These are phyloP conservation scores for Corythornis leucogaster DNA, from an alignment of 2,797 vertebrate genomes.

Conservation along the genomic window DNA sequence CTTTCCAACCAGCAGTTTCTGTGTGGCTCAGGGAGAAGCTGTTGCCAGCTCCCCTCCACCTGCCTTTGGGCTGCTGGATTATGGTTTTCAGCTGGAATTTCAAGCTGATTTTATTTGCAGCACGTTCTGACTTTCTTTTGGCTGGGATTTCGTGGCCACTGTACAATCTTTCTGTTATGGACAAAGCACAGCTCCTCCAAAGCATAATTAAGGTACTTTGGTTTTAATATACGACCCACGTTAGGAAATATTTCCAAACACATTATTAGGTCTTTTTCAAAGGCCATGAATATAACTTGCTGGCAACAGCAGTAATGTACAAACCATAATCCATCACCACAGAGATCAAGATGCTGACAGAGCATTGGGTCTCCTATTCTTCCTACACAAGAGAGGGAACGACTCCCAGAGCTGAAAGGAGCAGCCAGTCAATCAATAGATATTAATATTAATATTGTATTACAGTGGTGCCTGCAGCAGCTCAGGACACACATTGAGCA, in stretches of 20 bases:
- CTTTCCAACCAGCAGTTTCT: background rate
- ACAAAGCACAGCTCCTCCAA: conserved; percentile 31
- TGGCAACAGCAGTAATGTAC: conserved; percentile 5
- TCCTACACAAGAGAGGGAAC: background rate
- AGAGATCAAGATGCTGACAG: conserved; percentile 29
- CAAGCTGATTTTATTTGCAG: background rate
- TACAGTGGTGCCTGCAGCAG: background rate
- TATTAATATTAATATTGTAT: conserved; percentile 21
- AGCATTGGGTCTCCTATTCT: background rate
- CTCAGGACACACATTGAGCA: background rate
- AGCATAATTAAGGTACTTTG: conserved; percentile 42
- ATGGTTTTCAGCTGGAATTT: background rate
- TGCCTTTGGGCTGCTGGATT: background rate
- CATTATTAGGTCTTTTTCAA: conserved; percentile 43
- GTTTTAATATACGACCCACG: conserved; percentile 10
- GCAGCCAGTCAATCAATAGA: background rate
- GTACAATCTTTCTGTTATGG: background rate
- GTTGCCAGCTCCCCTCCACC: background rate
- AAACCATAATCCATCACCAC: background rate
- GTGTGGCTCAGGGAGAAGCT: background rate
- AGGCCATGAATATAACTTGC: conserved; percentile 11
- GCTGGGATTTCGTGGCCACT: background rate
- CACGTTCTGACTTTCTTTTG: background rate
- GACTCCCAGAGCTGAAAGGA: background rate
- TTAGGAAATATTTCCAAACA: conserved; percentile 50